Evolutionary conservation across 2,797 vertebrate genomes (phyloP).

Genomic region (Moxostoma hubbsi): DNA sequence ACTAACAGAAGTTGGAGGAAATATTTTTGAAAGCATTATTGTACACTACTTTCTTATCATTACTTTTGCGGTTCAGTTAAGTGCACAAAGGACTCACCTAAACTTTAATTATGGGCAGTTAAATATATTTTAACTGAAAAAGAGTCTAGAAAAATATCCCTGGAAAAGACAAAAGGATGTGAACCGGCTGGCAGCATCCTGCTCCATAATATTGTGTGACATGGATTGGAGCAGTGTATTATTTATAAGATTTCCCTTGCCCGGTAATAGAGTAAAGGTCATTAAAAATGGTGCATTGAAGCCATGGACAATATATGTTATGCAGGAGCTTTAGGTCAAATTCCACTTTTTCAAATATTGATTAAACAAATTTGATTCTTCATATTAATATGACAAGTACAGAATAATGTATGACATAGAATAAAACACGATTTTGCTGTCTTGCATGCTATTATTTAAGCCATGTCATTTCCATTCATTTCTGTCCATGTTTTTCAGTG

Average conservation of each 20-base stretch:
- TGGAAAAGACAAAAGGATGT: not conserved
- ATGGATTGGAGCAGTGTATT: slow-evolving; percentile 67
- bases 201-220: slow-evolving; percentile 53
- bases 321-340: slow-evolving; percentile 51
- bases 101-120: not conserved
- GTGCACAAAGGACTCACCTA: not conserved
- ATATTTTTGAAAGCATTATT: not conserved
- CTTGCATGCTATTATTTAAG: not conserved
- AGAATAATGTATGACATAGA: not conserved
- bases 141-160: not conserved
- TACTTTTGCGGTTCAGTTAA: not conserved
- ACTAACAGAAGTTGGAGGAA: not conserved
- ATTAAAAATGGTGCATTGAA: slow-evolving; percentile 51
- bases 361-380: not conserved
- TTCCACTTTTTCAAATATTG: not conserved
- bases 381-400: not conserved
- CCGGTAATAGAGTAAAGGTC: slow-evolving; percentile 57
- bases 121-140: not conserved
- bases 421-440: not conserved
- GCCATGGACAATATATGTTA: slow-evolving; percentile 56
- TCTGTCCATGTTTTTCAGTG: slow-evolving; percentile 5
- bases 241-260: slow-evolving; percentile 75
- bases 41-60: not conserved
- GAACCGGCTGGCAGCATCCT: not conserved
- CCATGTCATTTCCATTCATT: not conserved